phyloP scores from a whole-genome alignment of 1,140 invertebrate genomes.

The Drosophila lini region DNA sequence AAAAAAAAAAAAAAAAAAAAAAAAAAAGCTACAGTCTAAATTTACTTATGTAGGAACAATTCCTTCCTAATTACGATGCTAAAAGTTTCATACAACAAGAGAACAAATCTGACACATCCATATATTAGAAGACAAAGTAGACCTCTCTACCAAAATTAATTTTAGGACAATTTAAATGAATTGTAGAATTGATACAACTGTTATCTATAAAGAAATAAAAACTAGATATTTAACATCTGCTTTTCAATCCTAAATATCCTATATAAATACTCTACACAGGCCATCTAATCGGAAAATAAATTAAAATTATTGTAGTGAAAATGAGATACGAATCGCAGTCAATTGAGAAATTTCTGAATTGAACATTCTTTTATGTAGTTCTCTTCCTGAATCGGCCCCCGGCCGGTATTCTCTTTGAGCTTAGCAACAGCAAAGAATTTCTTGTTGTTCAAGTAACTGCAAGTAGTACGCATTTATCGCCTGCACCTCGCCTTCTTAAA shows the following conservation, averaged over 20 bases:
- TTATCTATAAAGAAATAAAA: background rate
- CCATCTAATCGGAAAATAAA: background rate
- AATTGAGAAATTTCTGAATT: background rate
- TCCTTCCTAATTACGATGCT: too few relatives aligned
- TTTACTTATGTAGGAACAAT: too few relatives aligned
- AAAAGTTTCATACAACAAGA: too few relatives aligned
- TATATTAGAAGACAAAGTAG: too few relatives aligned
- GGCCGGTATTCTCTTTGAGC: constrained; percentile 21
- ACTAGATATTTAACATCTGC: background rate
- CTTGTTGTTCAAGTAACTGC: background rate
- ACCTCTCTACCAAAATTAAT: background rate
- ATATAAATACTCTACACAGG: background rate
- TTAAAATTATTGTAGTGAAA: background rate
- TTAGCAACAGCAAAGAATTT: constrained; percentile 26
- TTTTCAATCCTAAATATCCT: background rate
- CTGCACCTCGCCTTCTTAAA: constrained; percentile 49
- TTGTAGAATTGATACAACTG: background rate
- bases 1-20: too few relatives aligned
- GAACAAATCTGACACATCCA: too few relatives aligned
- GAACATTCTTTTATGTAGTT: background rate
- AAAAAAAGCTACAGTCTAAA: too few relatives aligned
- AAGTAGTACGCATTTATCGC: constrained; percentile 37
- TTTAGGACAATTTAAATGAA: background rate
- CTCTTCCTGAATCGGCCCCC: constrained; percentile 22
- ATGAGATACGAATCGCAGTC: constrained; percentile 4